A percentile compares a stretch with the other conserved stretches of the same genome.
phyloP scores from a whole-genome alignment of 2,888 invertebrate genomes.

The Eremobia ochroleuca region DNA sequence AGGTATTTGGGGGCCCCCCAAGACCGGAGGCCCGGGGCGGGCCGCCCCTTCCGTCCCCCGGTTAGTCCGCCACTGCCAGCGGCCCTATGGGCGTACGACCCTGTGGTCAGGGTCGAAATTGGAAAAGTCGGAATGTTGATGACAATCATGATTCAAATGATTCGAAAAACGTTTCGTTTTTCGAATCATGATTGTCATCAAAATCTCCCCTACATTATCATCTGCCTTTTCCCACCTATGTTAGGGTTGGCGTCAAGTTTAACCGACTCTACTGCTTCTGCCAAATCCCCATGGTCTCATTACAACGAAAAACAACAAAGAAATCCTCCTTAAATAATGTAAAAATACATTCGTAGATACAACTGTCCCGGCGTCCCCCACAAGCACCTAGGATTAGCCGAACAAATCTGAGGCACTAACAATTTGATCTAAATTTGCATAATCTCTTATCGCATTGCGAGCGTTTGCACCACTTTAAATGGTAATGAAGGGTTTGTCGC shows the following conservation, averaged over 20 bases:
- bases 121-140: background rate
- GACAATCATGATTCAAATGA: background rate
- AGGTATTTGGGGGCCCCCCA: no score
- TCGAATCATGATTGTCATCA: no score
- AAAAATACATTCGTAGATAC: constrained; percentile 52
- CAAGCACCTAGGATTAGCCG: constrained; percentile 69
- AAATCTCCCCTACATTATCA: background rate
- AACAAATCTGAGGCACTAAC: constrained; percentile 79
- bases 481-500: constrained; percentile 80
- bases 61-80: no score
- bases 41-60: no score
- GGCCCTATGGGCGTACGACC: no score
- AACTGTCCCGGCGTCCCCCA: constrained; percentile 33
- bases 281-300: background rate
- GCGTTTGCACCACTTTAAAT: constrained; percentile 85
- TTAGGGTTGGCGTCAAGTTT: background rate
- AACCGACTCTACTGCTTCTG: background rate
- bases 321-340: constrained; percentile 45
- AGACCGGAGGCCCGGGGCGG: no score
- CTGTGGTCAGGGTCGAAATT: background rate
- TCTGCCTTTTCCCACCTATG: no score
- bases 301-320: constrained; percentile 20
- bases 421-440: constrained; percentile 87
- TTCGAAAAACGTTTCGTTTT: no score
- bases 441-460: constrained; percentile 72